These are phyloP conservation scores for Pachliopta kotzebuea DNA, from an alignment of 2,888 invertebrate species.

Conservation along the genomic window DNA sequence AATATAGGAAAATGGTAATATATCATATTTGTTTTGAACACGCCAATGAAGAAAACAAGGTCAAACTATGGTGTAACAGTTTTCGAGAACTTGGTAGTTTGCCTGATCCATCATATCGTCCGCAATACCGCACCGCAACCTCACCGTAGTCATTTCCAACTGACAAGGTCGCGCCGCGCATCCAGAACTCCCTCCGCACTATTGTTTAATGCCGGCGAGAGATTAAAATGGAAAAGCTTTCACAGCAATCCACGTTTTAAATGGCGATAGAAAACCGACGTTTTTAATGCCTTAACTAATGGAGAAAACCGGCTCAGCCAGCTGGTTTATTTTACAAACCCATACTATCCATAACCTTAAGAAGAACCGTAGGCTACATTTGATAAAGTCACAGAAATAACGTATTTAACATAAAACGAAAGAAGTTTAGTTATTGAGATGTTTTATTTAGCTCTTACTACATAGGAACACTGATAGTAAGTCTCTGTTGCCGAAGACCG, in stretches of 20 bases:
- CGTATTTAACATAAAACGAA: no score
- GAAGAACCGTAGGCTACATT: no score
- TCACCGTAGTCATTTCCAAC: conserved; percentile 9
- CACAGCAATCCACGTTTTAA: background rate
- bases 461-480: no score
- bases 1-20: no score
- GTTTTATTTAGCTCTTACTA: no score
- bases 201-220: conserved; percentile 3
- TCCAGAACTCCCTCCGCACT: background rate
- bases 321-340: background rate
- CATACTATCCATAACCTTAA: no score
- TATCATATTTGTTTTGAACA: background rate
- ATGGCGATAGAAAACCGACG: background rate
- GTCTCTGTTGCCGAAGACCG: no score
- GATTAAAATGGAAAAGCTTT: background rate
- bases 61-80: background rate
- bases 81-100: background rate
- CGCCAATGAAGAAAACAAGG: background rate
- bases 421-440: no score
- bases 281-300: background rate
- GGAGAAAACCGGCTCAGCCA: background rate
- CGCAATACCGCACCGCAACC: no score
- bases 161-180: conserved; percentile 12
- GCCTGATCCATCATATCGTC: conserved; percentile 13
- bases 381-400: no score